A percentile compares a stretch with the other conserved stretches of the same genome.
Evolutionary conservation across 2,113 vertebrate genomes (phyloP).

Genomic region (Genyomyrus donnyi): DNA sequence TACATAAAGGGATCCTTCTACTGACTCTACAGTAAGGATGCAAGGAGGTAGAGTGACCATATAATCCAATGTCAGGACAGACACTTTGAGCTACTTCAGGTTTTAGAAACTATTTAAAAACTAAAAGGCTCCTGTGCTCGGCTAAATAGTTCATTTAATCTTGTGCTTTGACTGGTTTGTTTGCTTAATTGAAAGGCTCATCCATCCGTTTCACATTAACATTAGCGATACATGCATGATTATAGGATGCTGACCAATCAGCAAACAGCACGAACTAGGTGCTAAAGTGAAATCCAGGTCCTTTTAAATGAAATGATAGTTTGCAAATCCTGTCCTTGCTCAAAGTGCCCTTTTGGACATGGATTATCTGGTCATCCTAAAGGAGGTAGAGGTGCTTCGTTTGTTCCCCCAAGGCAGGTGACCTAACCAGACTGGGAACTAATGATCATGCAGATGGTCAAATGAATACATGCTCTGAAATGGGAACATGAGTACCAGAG

Average conservation of each 20-base stretch:
- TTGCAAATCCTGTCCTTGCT: neutral
- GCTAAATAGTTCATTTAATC: neutral
- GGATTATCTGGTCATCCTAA: neutral
- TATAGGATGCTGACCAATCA: neutral
- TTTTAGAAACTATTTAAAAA: neutral
- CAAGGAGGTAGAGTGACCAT: neutral
- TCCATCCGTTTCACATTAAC: neutral
- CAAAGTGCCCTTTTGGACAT: neutral
- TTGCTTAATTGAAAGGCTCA: neutral
- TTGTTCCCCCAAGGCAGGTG: neutral
- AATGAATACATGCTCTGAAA: constrained; percentile 6
- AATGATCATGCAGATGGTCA: constrained; percentile 3
- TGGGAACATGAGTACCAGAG: neutral
- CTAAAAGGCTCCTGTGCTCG: neutral
- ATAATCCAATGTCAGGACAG: neutral
- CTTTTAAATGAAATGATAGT: neutral
- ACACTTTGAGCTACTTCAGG: neutral
- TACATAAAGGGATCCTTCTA: neutral
- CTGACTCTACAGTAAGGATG: neutral
- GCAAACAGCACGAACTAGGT: neutral
- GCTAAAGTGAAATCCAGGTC: neutral
- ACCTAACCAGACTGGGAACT: neutral
- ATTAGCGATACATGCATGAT: neutral
- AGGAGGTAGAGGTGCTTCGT: neutral
- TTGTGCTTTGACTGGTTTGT: neutral